These are phyloP conservation scores for Gopherus evgoodei DNA, from an alignment of 2,113 vertebrate genomes.

Conservation along the genomic window DNA sequence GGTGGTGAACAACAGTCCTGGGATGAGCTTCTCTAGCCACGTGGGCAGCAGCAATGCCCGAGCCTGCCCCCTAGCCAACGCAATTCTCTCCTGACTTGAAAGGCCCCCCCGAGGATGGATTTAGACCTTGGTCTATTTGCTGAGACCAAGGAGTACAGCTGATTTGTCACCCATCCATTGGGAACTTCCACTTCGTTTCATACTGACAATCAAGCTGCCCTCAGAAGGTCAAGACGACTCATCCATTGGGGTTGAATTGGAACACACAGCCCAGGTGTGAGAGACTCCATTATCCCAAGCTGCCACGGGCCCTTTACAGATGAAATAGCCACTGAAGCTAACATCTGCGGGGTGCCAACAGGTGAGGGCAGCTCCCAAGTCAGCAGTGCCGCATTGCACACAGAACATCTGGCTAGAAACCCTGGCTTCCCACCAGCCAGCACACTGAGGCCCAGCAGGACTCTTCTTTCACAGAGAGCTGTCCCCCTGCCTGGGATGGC, in stretches of 20 bases:
- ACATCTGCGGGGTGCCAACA: background rate
- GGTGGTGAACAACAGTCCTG: background rate
- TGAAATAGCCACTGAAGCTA: background rate
- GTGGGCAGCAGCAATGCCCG: background rate
- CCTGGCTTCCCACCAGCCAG: background rate
- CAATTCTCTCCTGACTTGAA: background rate
- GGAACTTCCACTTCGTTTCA: background rate
- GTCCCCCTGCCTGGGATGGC: background rate
- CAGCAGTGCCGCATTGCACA: too few relatives aligned
- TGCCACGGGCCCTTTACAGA: background rate
- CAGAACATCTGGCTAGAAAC: background rate
- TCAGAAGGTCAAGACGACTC: too few relatives aligned
- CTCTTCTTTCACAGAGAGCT: background rate
- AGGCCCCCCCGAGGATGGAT: background rate
- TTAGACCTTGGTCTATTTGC: background rate
- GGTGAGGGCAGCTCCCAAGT: background rate
- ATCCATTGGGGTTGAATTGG: background rate
- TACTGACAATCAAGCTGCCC: background rate
- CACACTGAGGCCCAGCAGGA: too few relatives aligned
- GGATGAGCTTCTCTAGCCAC: background rate
- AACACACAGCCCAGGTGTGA: background rate
- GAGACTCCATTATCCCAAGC: background rate
- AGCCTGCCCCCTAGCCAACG: background rate
- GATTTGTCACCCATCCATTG: background rate
- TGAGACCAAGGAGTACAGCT: background rate